Evolutionary conservation across 2,797 vertebrate genomes (phyloP), one percentile per base, ranked within the genome.

Genomic region (Chiloscyllium punctatum): DNA sequence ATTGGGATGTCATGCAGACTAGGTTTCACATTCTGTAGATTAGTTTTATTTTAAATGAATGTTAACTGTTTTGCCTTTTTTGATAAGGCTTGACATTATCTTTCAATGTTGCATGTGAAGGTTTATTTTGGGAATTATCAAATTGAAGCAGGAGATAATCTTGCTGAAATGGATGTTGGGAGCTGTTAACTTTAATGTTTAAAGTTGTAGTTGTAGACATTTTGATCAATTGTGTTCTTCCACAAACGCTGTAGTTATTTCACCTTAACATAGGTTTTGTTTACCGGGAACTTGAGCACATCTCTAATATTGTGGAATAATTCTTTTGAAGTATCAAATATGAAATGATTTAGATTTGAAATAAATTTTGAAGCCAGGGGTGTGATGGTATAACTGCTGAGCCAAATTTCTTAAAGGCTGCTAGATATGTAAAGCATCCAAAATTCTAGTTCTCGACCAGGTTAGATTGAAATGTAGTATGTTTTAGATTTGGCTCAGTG

Each of bases 21-120:
- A 25, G 82, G 57, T 66, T 91, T 91, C 62, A n/a, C 30, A 33
- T 91, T 91, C 88, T 91, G 88, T 91, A 91, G 53, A 66, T 62
- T 91, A 91, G 88, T 18, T 27, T 33, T 66, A n/a, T 77, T 84
- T 84, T 57, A 62, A 57, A 90, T 62, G 15, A 62, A 90, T 90
- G 87, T 62, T 62, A 90, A 90, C 87, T 90, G 30, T 90, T 90
- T 90, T 53, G 25, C 87, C 33, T 62, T 33, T 57, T 33, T 1
- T 33, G n/a, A 9, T 91, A 66, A 91, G 88, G 53, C 57, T 62
- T 91, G 62, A 91, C 88, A 62, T 91, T 91, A 90, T 90, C 57
- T 91, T 8, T 57, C 5, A 4, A 91, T 91, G 88, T 33, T 90
- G 82, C 42, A 84, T 42, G 48, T 84, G 82, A 21, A 84, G 82